phyloP scores from a whole-genome alignment of 2,888 invertebrate genomes.

The Eutolmus rufibarbis region DNA sequence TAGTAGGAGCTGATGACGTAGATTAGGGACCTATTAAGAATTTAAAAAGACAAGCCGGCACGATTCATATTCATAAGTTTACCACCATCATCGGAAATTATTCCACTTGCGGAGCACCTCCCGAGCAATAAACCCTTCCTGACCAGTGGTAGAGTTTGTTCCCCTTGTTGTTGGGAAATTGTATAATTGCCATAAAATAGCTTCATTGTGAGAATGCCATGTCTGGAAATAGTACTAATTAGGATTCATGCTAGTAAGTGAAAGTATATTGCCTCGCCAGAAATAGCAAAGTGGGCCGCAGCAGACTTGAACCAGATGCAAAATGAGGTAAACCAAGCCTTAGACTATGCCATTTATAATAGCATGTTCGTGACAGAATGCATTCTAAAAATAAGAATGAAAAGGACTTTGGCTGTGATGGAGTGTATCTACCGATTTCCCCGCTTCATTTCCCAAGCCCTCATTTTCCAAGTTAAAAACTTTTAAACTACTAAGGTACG shows the following conservation, averaged over 20 bases:
- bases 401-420: not conserved
- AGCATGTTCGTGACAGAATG: slow-evolving; percentile 41
- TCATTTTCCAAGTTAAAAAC: not conserved
- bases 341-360: slow-evolving; percentile 21
- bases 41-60: not conserved
- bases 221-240: slow-evolving; percentile 20
- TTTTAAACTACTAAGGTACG: not conserved
- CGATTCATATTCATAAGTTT: not conserved
- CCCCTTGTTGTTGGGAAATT: not conserved
- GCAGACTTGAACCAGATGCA: slow-evolving; percentile 35
- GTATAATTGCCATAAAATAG: not conserved
- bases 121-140: not conserved
- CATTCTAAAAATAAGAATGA: slow-evolving; percentile 38
- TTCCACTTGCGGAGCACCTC: not conserved
- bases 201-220: not conserved
- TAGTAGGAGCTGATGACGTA: not conserved
- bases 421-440: not conserved
- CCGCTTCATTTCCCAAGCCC: not conserved
- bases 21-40: not conserved
- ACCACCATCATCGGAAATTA: not conserved
- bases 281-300: slow-evolving; percentile 30
- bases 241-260: slow-evolving; percentile 21
- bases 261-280: not conserved
- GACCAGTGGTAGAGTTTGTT: not conserved
- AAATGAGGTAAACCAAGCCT: not conserved